A percentile compares a stretch with the other conserved stretches of the same genome.
Conservation (phyloP, 2,888 invertebrate species). For the Drosophila greeni region DNA sequence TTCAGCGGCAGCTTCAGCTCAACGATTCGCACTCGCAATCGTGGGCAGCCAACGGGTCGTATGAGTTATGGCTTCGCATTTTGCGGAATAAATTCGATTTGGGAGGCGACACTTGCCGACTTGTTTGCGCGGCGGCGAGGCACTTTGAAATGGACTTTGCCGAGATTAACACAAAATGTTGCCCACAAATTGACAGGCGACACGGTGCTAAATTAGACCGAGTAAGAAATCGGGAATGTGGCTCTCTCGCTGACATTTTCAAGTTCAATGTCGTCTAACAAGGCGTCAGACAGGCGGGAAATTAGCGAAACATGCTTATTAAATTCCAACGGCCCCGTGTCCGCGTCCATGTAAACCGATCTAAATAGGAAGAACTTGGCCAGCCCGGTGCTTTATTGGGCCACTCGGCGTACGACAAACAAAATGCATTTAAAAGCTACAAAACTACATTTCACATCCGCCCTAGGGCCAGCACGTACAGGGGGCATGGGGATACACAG, state of each 20-base stretch:
- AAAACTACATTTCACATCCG: conserved; percentile 68
- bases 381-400: conserved; percentile 64
- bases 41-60: conserved; percentile 51
- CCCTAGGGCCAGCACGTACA: conserved; percentile 5
- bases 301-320: conserved; percentile 72
- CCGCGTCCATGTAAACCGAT: conserved; percentile 75
- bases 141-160: conserved; percentile 53
- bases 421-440: conserved; percentile 75
- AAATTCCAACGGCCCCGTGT: conserved; percentile 64
- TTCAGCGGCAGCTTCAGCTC: not conserved
- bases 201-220: conserved; percentile 66
- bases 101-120: conserved; percentile 53
- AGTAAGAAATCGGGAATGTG: conserved; percentile 28
- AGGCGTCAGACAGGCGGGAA: conserved; percentile 47
- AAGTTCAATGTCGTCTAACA: conserved; percentile 62
- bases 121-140: conserved; percentile 52
- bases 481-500: conserved; percentile 43
- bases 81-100: conserved; percentile 51
- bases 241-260: conserved; percentile 45
- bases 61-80: conserved; percentile 51
- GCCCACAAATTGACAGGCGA: conserved; percentile 63
- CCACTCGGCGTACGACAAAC: conserved; percentile 64
- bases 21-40: conserved; percentile 32
- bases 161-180: conserved; percentile 48
- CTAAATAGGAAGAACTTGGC: conserved; percentile 66